Conservation (phyloP, 2,113 vertebrate species). For the Semnornis frantzii region DNA sequence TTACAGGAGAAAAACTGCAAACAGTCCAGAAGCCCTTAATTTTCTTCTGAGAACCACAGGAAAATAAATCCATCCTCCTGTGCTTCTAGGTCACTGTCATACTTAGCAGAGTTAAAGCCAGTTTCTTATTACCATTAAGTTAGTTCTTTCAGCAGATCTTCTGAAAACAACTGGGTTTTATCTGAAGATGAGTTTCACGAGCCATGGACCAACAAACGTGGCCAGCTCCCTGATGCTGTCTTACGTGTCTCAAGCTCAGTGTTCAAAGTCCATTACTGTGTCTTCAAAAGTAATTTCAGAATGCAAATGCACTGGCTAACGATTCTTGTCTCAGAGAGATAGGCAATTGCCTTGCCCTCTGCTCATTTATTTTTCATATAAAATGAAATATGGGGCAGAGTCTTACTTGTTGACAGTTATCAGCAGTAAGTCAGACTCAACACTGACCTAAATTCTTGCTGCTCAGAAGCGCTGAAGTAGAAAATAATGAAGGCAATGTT, state of each 20-base stretch:
- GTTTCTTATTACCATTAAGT: not conserved
- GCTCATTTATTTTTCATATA: conserved; percentile 74
- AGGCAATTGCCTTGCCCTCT: conserved; percentile 64
- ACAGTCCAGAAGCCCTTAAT: not conserved
- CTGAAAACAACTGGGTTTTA: not conserved
- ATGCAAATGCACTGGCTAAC: conserved; percentile 67
- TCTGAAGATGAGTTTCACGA: not conserved
- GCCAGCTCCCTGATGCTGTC: not conserved
- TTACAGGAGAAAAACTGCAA: not conserved
- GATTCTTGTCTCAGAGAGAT: conserved; percentile 61
- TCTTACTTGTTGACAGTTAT: conserved; percentile 73
- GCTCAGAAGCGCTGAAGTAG: conserved; percentile 50
- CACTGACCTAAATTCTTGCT: conserved; percentile 69
- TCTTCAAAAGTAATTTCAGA: conserved; percentile 75
- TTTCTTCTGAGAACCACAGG: not conserved
- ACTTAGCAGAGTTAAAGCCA: not conserved
- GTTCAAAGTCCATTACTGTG: conserved; percentile 50
- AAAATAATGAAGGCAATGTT: conserved; percentile 67
- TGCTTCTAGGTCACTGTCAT: not conserved
- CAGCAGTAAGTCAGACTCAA: conserved; percentile 59
- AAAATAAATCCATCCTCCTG: not conserved
- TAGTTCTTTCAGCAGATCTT: not conserved
- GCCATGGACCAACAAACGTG: not conserved
- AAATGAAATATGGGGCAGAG: conserved; percentile 62
- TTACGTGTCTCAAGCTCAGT: conserved; percentile 17